Evolutionary conservation across 2,888 invertebrate species (phyloP).

Genomic region (Cerastoderma edule): DNA sequence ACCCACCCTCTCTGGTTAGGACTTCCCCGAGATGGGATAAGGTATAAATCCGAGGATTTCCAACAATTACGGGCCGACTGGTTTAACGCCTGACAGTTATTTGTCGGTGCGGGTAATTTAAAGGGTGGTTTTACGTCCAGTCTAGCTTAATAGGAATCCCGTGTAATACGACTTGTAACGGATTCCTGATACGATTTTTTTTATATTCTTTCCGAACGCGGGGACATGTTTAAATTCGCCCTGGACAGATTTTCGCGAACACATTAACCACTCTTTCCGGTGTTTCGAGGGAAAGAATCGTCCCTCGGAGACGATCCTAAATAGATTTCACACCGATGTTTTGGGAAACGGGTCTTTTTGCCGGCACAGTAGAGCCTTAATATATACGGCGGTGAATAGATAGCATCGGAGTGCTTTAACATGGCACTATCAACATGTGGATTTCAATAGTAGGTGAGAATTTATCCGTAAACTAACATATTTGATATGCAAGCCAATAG

Average conservation of each 20-base stretch:
- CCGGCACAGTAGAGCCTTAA: too few relatives aligned
- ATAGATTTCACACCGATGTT: too few relatives aligned
- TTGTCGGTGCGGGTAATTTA: slow-evolving; percentile 20
- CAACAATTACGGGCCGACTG: slow-evolving; percentile 7
- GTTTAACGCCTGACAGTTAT: slow-evolving; percentile 27
- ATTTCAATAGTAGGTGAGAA: too few relatives aligned
- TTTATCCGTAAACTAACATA: too few relatives aligned
- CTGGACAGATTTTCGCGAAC: not conserved
- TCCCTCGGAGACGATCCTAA: too few relatives aligned
- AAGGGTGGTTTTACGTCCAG: slow-evolving; percentile 26
- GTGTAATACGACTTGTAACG: slow-evolving; percentile 22
- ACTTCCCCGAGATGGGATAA: slow-evolving; percentile 28
- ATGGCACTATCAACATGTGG: too few relatives aligned
- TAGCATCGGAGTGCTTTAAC: too few relatives aligned
- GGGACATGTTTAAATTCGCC: slow-evolving; percentile 9
- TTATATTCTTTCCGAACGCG: slow-evolving; percentile 10
- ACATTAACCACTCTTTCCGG: not conserved
- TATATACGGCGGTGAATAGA: too few relatives aligned
- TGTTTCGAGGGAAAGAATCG: too few relatives aligned
- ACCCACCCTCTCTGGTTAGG: slow-evolving; percentile 19
- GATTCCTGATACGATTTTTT: too few relatives aligned
- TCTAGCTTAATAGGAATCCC: slow-evolving; percentile 20
- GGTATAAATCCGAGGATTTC: slow-evolving; percentile 45
- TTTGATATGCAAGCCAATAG: too few relatives aligned
- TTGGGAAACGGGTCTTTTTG: too few relatives aligned